These are phyloP conservation scores for Gallinago undulata DNA, from an alignment of 2,113 vertebrate genomes.

Conservation along the genomic window DNA sequence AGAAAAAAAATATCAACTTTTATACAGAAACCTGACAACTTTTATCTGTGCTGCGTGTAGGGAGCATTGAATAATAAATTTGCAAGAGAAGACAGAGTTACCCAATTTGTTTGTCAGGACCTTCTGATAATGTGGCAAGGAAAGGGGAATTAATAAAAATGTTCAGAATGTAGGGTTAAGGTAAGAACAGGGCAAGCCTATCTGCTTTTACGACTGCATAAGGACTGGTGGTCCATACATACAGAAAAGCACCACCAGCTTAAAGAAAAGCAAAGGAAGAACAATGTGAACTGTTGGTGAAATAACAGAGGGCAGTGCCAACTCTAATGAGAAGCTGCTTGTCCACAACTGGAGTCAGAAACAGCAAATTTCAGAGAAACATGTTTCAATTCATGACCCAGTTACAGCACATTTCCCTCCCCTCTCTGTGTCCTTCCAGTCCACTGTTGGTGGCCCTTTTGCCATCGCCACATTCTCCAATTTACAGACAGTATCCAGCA, in stretches of 20 bases:
- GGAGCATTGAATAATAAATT: not conserved
- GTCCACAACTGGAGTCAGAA: not conserved
- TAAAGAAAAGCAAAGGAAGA: not conserved
- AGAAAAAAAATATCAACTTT: not conserved
- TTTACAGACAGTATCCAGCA: not conserved
- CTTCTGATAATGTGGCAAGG: not conserved
- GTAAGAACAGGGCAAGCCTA: not conserved
- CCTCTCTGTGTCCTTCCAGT: not conserved
- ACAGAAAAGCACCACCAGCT: not conserved
- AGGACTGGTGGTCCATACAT: fast-evolving
- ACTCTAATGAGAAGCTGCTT: not conserved
- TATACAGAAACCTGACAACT: not conserved
- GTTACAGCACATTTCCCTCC: not conserved
- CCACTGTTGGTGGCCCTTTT: not conserved
- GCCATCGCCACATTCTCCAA: not conserved
- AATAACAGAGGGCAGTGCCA: not conserved
- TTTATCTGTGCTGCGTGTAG: not conserved
- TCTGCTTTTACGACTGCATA: not conserved
- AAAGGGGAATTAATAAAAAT: not conserved
- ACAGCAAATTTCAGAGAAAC: not conserved
- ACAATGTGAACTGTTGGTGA: not conserved
- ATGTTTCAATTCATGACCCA: not conserved
- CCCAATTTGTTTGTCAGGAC: not conserved
- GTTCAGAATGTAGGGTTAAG: not conserved
- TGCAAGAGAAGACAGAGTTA: not conserved